Evolutionary conservation across 2,888 invertebrate genomes (phyloP).

Genomic region (Therioaphis trifolii): DNA sequence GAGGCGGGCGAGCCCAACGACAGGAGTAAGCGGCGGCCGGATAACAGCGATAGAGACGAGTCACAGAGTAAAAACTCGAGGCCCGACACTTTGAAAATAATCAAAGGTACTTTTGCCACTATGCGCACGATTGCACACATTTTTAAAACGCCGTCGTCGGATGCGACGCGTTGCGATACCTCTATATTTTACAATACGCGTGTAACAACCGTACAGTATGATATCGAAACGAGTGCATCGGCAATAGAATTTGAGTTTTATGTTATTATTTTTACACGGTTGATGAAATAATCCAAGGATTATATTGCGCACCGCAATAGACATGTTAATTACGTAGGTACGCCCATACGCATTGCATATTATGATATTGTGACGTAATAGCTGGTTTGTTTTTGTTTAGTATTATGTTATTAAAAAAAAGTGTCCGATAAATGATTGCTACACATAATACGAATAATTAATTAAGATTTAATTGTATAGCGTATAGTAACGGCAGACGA

Average conservation of each 20-base stretch:
- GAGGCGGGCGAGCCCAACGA: constrained; percentile 1
- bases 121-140: background rate
- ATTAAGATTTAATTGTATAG: too few relatives aligned
- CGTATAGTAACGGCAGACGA: background rate
- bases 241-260: too few relatives aligned
- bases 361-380: background rate
- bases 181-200: too few relatives aligned
- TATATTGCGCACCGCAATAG: background rate
- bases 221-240: too few relatives aligned
- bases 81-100: constrained; percentile 58
- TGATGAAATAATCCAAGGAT: too few relatives aligned
- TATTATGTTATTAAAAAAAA: background rate
- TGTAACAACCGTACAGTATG: too few relatives aligned
- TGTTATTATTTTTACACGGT: too few relatives aligned
- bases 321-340: background rate
- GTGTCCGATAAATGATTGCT: background rate
- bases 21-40: background rate
- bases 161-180: too few relatives aligned
- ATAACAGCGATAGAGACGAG: background rate
- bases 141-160: background rate
- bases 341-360: background rate
- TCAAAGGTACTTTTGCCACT: constrained; percentile 41
- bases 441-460: too few relatives aligned
- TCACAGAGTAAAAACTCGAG: constrained; percentile 34
- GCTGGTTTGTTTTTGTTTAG: background rate